Base-by-base conservation (phyloP, 2,888 invertebrate species). In the Orgyia antiqua region DNA sequence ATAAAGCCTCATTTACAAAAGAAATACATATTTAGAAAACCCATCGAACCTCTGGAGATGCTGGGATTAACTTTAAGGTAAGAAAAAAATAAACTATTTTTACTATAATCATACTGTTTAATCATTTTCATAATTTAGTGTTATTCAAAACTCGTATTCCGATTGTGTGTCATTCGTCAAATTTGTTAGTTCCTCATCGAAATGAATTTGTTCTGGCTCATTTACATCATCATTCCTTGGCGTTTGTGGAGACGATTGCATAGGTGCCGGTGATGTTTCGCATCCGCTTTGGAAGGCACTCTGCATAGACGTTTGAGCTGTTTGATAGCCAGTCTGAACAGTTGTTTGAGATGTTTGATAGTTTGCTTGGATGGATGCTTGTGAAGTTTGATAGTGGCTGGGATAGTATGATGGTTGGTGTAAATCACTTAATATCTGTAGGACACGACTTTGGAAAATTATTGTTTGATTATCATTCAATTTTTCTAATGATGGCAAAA, bases 401-500 rank as follows among this genome's bases (percentile, higher is more conserved):
- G 13, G 25, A 13, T 15, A 25, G 25, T 25, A 18, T 27, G 29
- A 29, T 17, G 46, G 45, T 40, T 49, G 47, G 39, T 34, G 45
- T 10, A 48, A 39, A 11, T 49, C 51, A 28, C 34, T 47, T 39
- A 49, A 36, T 32, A 49, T 37, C 25, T 38, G 31, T 13, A 33
- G 36, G 27, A 51, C 46, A 24, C 43, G 12, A 25, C 46, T 48
- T 27, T 45, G 50, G 39, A 51, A 51, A 24, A 41, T n/a, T n/a
- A n/a, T n/a, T n/a, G n/a, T n/a, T n/a, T n/a, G n/a, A n/a, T n/a
- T n/a, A n/a, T n/a, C n/a, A 42, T 46, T 31, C 24, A 54, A 52
- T 39, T 25, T 44, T 49, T 57, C 37, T 20, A 52, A 36, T 33
- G 54, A 52, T 31, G 46, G 52, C 38, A 52, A 17, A 47, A 51